Evolutionary conservation across 2,888 invertebrate genomes (phyloP).

Genomic region (Holacanthella duospinosa): DNA sequence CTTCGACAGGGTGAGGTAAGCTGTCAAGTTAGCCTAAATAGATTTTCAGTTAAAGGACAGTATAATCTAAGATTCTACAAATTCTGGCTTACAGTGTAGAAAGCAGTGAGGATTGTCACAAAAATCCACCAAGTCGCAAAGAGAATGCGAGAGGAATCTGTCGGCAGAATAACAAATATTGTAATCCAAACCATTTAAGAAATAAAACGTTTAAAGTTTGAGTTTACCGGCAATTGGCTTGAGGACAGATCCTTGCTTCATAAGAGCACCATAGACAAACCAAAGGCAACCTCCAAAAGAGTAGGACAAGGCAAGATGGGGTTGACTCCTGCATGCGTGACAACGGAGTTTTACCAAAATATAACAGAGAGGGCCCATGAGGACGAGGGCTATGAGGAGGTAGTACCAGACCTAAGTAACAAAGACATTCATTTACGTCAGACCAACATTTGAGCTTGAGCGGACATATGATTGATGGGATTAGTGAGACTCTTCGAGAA

Average conservation of each 20-base stretch:
- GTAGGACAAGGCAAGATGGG: conserved; percentile 43
- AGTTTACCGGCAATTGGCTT: conserved; percentile 65
- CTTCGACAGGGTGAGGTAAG: conserved; percentile 72
- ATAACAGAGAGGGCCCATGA: conserved; percentile 69
- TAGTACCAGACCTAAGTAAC: conserved; percentile 52
- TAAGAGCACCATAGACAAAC: conserved; percentile 77
- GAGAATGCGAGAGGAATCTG: conserved; percentile 69
- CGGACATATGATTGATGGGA: no score
- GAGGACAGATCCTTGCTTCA: conserved; percentile 74
- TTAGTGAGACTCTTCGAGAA: no score
- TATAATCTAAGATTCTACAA: no score
- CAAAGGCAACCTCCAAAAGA: conserved; percentile 63
- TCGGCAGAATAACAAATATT: background rate
- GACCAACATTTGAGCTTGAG: no score
- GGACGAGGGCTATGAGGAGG: conserved; percentile 58
- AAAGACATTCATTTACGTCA: no score
- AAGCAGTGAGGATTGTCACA: conserved; percentile 72
- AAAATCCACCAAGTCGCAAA: conserved; percentile 90
- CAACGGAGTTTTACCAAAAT: conserved; percentile 48
- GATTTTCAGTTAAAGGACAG: no score
- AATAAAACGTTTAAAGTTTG: background rate
- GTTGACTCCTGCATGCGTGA: conserved; percentile 51
- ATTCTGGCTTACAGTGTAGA: no score
- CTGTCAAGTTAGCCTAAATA: conserved; percentile 78
- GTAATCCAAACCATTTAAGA: background rate